Evolutionary conservation across 1,140 invertebrate genomes (phyloP), one percentile per base, ranked within the genome.

Genomic region (Calliopsis andreniformis): DNA sequence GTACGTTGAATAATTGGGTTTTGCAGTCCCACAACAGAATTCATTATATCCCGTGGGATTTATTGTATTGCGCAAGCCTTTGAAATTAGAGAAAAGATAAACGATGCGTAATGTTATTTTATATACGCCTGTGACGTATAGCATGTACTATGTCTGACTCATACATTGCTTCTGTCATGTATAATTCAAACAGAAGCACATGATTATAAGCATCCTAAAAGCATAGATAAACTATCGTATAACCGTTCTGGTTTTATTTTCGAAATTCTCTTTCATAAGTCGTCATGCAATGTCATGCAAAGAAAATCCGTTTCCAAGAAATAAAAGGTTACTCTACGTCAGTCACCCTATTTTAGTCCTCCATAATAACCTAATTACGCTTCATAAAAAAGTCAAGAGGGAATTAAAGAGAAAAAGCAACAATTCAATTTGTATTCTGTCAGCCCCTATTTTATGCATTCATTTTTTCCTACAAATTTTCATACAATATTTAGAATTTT

Each of bases 171-270:
- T 5, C 35, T 32, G 56, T 59, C 43, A 61, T 69, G 66, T 69
- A 59, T 76, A 76, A 76, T 76, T 61, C 73, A 76, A 69, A n/a
- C 5, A 18, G 18, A 2, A 23, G 42, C 14, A 18, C 16, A 23
- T n/a, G 58, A 42, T 55, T 12, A 8, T 75, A 35, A n/a, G n/a
- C n/a, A n/a, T 20, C 7, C 30, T 45, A 28, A 18, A 51, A 10
- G 18, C 10, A 18, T 23, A 39, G 20, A 45, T 0, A 12, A 28
- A 30, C 6, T 6, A 49, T 4, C 16, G 16, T 18, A 47, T 45
- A 3, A 28, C 45, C 16, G 1, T 35, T 23, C 3, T 2, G 8
- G 1, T 23, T 20, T 39, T 59, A 51, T 53, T 61, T 51, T 30
- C 20, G n/a, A 3, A 5, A 3, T 7, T 45, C 20, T 45, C 20